Evolutionary conservation across 2,113 vertebrate species (phyloP).

Genomic region (Campylomormyrus numenius): DNA sequence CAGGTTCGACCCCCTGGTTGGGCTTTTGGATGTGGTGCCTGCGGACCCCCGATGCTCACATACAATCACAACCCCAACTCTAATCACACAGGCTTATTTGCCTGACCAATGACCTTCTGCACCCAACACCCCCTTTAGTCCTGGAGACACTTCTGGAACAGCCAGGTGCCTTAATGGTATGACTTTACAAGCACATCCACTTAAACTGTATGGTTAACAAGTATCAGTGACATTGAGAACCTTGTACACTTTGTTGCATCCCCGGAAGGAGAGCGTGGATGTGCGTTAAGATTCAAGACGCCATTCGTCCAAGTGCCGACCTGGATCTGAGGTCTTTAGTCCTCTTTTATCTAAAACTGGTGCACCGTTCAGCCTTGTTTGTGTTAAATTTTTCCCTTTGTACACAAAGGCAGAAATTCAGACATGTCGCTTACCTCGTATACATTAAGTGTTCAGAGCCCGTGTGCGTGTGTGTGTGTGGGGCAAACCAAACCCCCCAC

Average conservation of each 20-base stretch:
- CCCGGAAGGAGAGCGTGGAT: background rate
- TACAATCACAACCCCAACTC: background rate
- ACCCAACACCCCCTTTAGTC: background rate
- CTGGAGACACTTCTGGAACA: background rate
- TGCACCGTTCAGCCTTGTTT: background rate
- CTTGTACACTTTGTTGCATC: background rate
- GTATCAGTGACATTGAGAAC: background rate
- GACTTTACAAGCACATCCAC: background rate
- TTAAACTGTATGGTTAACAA: background rate
- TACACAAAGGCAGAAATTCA: background rate
- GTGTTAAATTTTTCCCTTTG: background rate
- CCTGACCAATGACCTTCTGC: background rate
- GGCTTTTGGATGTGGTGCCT: background rate
- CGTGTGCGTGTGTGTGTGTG: background rate
- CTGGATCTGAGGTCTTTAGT: background rate
- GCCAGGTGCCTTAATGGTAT: background rate
- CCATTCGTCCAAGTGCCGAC: background rate
- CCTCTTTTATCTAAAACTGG: background rate
- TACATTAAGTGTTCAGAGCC: background rate
- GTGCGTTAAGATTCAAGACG: background rate
- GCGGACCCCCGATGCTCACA: background rate
- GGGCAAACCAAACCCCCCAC: background rate
- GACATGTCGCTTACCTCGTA: background rate
- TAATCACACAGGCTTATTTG: background rate
- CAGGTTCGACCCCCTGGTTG: conserved; percentile 60